A percentile compares a stretch with the other conserved stretches of the same genome.
Conservation (phyloP, 2,113 vertebrate species). For the Ardeotis arabs region DNA sequence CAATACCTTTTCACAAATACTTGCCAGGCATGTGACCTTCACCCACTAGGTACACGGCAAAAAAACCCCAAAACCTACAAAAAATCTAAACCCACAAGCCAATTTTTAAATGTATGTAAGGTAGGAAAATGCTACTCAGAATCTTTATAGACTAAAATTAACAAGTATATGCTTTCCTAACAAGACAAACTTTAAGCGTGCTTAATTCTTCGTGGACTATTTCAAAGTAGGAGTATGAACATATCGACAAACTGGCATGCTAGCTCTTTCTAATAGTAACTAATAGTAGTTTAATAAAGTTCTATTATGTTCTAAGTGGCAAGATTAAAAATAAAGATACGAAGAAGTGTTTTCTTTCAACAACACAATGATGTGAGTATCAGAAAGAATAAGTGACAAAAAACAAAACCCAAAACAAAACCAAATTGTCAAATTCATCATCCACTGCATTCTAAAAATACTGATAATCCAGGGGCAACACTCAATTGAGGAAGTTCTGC, state of each 20-base stretch:
- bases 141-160: neutral
- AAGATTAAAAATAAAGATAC: neutral
- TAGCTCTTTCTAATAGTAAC: neutral
- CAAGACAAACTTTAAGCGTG: neutral
- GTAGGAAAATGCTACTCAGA: neutral
- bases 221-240: neutral
- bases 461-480: neutral
- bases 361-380: neutral
- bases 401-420: neutral
- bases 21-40: neutral
- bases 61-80: neutral
- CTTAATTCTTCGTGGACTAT: neutral
- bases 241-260: neutral
- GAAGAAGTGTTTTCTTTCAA: neutral
- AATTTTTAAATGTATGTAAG: neutral
- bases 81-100: neutral
- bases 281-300: neutral
- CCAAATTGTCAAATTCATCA: neutral
- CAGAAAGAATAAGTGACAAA: neutral
- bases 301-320: neutral
- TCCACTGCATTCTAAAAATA: neutral
- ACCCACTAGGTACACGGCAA: neutral
- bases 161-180: neutral
- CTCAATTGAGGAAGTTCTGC: neutral
- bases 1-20: neutral